Percentiles rank a stretch among this genome's conserved stretches.
Evolutionary conservation across 2,113 vertebrate genomes (phyloP).

Genomic region (Tachuris rubrigastra): DNA sequence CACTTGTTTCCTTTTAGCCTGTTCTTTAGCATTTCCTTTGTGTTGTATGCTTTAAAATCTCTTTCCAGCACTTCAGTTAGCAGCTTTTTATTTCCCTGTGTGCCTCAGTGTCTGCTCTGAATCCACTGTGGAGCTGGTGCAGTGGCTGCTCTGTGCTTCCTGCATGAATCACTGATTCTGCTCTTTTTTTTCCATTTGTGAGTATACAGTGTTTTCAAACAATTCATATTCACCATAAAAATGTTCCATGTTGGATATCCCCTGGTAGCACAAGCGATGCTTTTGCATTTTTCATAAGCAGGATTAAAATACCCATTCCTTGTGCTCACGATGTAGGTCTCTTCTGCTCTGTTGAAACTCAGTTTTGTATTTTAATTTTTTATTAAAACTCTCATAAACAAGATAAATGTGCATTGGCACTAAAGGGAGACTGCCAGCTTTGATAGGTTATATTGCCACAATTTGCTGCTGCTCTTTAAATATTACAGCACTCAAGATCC

Average conservation of each 20-base stretch:
- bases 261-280: conserved; percentile 3
- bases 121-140: background rate
- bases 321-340: background rate
- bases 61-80: background rate
- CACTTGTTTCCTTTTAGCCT: background rate
- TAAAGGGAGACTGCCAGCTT: background rate
- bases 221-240: conserved; percentile 55
- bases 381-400: conserved; percentile 68
- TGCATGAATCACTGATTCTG: conserved; percentile 7
- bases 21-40: background rate
- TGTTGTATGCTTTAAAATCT: background rate
- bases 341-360: conserved; percentile 25
- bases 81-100: conserved; percentile 2
- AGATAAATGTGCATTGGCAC: conserved; percentile 33
- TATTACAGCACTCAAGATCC: background rate
- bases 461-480: conserved; percentile 22
- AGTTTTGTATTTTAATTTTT: conserved; percentile 70
- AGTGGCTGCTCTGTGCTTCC: background rate
- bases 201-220: conserved; percentile 11
- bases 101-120: background rate
- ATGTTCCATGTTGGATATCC: background rate
- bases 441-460: conserved; percentile 12
- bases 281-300: conserved; percentile 68
- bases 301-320: conserved; percentile 64
- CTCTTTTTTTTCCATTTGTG: conserved; percentile 13